Percentiles rank a stretch among this genome's conserved stretches.
These are phyloP conservation scores for Nymphalis io DNA, from an alignment of 1,140 invertebrate species.

Conservation along the genomic window DNA sequence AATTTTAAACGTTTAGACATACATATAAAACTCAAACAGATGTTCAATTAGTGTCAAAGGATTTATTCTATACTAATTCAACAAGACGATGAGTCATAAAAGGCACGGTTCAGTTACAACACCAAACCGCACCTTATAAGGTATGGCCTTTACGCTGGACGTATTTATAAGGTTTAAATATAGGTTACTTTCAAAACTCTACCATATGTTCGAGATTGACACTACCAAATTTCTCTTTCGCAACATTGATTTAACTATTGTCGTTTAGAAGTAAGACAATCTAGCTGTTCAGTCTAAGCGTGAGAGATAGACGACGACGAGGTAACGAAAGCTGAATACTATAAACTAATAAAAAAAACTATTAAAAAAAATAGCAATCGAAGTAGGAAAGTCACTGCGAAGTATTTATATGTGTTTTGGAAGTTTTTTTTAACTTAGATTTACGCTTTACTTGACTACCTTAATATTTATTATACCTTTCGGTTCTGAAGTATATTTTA, in stretches of 20 bases:
- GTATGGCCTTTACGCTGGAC: slow-evolving; percentile 69
- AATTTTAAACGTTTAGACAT: background rate
- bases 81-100: slow-evolving; percentile 65
- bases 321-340: too few species aligned
- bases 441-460: too few species aligned
- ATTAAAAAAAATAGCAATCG: too few species aligned
- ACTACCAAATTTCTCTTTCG: slow-evolving; percentile 64
- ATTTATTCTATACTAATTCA: slow-evolving; percentile 70
- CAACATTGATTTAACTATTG: slow-evolving; percentile 5
- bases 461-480: too few species aligned
- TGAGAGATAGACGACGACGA: too few species aligned
- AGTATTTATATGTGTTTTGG: too few species aligned
- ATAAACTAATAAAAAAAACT: too few species aligned
- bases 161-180: slow-evolving; percentile 74
- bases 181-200: slow-evolving; percentile 69
- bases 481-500: too few species aligned
- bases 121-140: slow-evolving; percentile 70
- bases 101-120: slow-evolving; percentile 61
- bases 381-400: too few species aligned
- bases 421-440: too few species aligned
- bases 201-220: slow-evolving; percentile 73
- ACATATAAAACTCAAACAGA: slow-evolving; percentile 52
- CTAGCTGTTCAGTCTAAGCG: slow-evolving; percentile 8
- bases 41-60: slow-evolving; percentile 69
- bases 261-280: background rate